Base-by-base conservation (phyloP, 2,888 invertebrate species). In the Seladonia tumulorum region DNA sequence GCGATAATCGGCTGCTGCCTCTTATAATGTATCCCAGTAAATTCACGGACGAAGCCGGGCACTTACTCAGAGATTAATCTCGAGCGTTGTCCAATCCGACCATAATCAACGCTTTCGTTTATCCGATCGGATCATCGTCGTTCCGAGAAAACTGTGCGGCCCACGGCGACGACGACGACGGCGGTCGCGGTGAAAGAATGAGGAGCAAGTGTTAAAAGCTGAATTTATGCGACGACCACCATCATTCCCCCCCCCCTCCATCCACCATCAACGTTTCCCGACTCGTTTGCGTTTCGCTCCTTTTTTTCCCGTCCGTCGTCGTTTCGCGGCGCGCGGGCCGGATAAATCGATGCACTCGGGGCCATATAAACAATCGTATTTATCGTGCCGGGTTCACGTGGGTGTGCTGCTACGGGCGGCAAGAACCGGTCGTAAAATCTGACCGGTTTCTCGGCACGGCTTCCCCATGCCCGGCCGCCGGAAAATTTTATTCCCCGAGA, bases 341-440 rank as follows among this genome's bases (percentile, higher is more conserved):
- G 73, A 87, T 87, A 83, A 87, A 87, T 87, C 80, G 83, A 81
- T 66, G 80, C 81, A 68, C 68, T 73, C 68, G 57, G 29, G 70
- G 68, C 74, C 76, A 57, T 87, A 87, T 87, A 87, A 87, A 87
- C 81, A 87, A 87, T 81, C 83, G 81, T 87, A 87, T 87, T 87
- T 87, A 87, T 86, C 87, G 87, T 57, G 35, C 49, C 47, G 39
- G 39, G 47, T 77, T 81, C 77, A 76, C 80, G 91, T 90, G 85
- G 89, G 89, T 83, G 90, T 82, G 84, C 76, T 76, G 82, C 75
- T 89, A 80, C 76, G 68, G 66, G 80, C 73, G 75, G 80, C 80
- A 47, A 83, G 82, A 90, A 90, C 87, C 89, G 91, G 87, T 90
- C 91, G 89, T 91, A 87, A 90, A 90, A 89, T 87, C 91, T 87